Percentiles rank a stretch among this genome's conserved stretches.
These are phyloP conservation scores for Electrona antarctica DNA, from an alignment of 2,113 vertebrate genomes.

Conservation along the genomic window DNA sequence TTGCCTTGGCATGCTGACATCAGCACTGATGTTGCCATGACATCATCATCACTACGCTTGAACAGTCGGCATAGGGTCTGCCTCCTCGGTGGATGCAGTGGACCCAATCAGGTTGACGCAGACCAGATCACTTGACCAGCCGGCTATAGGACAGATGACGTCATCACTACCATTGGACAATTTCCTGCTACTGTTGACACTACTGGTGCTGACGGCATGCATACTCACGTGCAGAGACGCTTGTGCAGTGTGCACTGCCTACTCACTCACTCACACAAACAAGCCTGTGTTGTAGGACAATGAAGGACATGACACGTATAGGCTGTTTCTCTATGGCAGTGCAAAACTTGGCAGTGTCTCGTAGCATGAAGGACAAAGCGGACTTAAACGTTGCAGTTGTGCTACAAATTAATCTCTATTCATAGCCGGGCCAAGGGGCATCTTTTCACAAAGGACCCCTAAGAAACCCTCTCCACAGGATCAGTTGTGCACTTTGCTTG, in stretches of 20 bases:
- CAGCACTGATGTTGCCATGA: constrained; percentile 15
- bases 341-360: background rate
- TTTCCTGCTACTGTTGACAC: constrained; percentile 42
- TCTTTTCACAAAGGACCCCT: background rate
- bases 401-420: background rate
- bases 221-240: constrained; percentile 27
- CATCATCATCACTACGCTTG: constrained; percentile 36
- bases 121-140: constrained; percentile 33
- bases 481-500: background rate
- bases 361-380: constrained; percentile 23
- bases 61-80: background rate
- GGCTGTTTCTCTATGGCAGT: constrained; percentile 15
- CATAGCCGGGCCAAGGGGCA: background rate
- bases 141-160: constrained; percentile 26
- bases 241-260: too few relatives aligned
- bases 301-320: constrained; percentile 30
- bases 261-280: background rate
- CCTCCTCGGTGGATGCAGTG: background rate
- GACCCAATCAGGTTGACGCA: constrained; percentile 25
- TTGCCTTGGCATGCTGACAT: constrained; percentile 30
- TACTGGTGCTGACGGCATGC: constrained; percentile 37
- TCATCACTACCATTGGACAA: constrained; percentile 21
- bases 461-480: constrained; percentile 1
- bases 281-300: constrained; percentile 5
- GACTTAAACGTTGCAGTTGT: background rate